Evolutionary conservation across 2,797 vertebrate species (phyloP).

Genomic region (Coregonus sp.): DNA sequence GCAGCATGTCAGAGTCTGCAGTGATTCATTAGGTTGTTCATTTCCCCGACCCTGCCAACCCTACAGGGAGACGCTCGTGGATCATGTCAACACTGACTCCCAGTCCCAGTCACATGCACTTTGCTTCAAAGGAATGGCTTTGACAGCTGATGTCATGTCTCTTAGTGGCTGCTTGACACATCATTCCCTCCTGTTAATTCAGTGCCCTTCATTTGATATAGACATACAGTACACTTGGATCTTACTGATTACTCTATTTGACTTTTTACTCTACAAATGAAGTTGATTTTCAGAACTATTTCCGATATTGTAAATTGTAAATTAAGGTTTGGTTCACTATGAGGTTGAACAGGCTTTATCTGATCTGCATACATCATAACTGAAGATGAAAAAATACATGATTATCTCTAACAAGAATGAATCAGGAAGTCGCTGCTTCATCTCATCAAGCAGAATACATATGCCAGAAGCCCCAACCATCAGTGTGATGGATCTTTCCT

Average conservation of each 20-base stretch:
- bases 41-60: background rate
- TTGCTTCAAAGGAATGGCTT: slow-evolving; percentile 35
- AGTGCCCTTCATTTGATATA: slow-evolving; percentile 31
- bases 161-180: slow-evolving; percentile 22
- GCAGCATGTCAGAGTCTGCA: background rate
- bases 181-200: slow-evolving; percentile 20
- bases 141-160: slow-evolving; percentile 30
- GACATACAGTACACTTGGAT: background rate
- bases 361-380: background rate
- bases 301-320: background rate
- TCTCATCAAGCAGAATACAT: background rate
- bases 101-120: slow-evolving; percentile 37
- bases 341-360: background rate
- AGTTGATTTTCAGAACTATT: background rate
- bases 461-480: background rate
- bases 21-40: slow-evolving; percentile 14
- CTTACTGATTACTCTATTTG: background rate
- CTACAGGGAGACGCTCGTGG: slow-evolving; percentile 24
- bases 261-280: background rate
- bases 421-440: background rate
- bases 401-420: background rate
- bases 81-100: slow-evolving; percentile 41
- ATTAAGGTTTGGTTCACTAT: background rate
- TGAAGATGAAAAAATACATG: background rate
- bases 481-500: background rate